Percentiles rank a stretch among this genome's conserved stretches.
Evolutionary conservation across 2,888 invertebrate species (phyloP).

Genomic region (Piscicola geometra): DNA sequence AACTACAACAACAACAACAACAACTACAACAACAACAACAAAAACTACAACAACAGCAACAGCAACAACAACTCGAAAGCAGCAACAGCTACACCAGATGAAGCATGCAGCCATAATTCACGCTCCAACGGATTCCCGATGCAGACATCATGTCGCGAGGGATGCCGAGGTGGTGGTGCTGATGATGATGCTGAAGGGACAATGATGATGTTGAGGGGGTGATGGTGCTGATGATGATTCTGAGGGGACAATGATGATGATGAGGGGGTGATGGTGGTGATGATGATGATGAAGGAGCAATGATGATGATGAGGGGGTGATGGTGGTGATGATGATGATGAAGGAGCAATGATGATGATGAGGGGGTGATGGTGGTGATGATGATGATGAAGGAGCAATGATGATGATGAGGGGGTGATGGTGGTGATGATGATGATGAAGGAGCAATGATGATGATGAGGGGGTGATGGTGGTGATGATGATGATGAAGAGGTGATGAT

Average conservation of each 20-base stretch:
- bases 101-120: slow-evolving; percentile 2
- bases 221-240: slow-evolving; percentile 25
- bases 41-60: too few relatives aligned
- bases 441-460: too few relatives aligned
- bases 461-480: too few relatives aligned
- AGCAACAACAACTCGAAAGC: neutral
- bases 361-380: too few relatives aligned
- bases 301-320: neutral
- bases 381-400: too few relatives aligned
- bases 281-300: neutral
- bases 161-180: neutral
- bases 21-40: too few relatives aligned
- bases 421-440: too few relatives aligned
- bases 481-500: too few relatives aligned
- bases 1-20: too few relatives aligned
- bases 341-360: neutral
- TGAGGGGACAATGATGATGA: slow-evolving; percentile 1
- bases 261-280: neutral
- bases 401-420: too few relatives aligned
- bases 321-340: neutral
- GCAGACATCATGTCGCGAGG: neutral
- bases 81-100: neutral
- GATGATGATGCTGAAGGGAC: slow-evolving; percentile 23
- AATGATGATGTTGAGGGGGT: slow-evolving; percentile 28
- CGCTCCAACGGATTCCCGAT: slow-evolving; percentile 9